Percentiles rank a stretch among this genome's conserved stretches.
Evolutionary conservation across 2,888 invertebrate species (phyloP).

Genomic region (Mesorhabditis belari): DNA sequence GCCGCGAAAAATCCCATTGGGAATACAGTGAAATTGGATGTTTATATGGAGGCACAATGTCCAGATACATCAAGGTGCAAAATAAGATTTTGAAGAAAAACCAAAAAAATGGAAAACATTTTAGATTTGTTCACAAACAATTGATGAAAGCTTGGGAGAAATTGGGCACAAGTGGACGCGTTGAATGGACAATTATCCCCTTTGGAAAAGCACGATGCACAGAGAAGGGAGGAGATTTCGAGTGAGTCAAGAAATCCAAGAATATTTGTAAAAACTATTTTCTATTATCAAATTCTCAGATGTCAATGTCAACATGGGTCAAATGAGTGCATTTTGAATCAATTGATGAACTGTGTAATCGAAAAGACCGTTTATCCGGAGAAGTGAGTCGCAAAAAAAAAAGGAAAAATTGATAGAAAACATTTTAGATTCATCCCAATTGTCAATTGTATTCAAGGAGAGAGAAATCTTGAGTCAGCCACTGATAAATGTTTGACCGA

Average conservation of each 20-base stretch:
- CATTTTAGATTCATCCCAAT: slow-evolving; percentile 27
- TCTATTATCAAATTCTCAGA: slow-evolving; percentile 14
- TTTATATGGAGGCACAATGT: slow-evolving; percentile 52
- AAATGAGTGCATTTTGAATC: slow-evolving; percentile 47
- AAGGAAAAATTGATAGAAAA: not conserved
- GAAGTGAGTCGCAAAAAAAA: slow-evolving; percentile 1
- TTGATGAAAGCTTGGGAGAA: slow-evolving; percentile 36
- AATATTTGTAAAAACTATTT: not conserved
- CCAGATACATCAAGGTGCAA: slow-evolving; percentile 46
- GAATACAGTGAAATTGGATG: slow-evolving; percentile 37
- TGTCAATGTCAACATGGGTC: slow-evolving; percentile 51
- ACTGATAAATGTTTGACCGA: slow-evolving; percentile 26
- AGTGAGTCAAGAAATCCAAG: no score
- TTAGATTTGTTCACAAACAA: slow-evolving; percentile 40
- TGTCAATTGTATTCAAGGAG: slow-evolving; percentile 37
- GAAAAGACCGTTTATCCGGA: slow-evolving; percentile 35
- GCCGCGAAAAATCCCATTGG: no score
- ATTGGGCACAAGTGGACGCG: slow-evolving; percentile 29
- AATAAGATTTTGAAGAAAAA: not conserved
- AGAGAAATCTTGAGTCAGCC: slow-evolving; percentile 27
- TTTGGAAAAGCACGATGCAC: slow-evolving; percentile 50
- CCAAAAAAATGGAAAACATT: not conserved
- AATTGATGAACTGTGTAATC: slow-evolving; percentile 52
- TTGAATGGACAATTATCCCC: slow-evolving; percentile 43
- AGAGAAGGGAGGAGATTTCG: slow-evolving; percentile 30